A percentile compares a stretch with the other conserved stretches of the same genome.
phyloP scores from a whole-genome alignment of 2,888 invertebrate genomes.

The Podotricha telesiphe region DNA sequence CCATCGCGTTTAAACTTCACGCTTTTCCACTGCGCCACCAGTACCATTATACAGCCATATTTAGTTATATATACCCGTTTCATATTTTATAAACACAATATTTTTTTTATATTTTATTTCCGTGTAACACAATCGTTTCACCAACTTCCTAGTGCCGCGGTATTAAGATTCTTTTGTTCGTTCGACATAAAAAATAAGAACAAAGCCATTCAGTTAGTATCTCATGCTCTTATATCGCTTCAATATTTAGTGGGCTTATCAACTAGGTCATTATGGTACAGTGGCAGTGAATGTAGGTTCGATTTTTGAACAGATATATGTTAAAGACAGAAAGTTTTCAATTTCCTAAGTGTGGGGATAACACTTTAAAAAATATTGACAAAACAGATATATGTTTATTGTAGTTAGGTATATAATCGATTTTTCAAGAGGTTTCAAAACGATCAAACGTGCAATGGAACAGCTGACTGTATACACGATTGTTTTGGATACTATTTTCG shows the following conservation, averaged over 20 bases:
- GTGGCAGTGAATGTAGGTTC: background rate
- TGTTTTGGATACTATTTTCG: no score
- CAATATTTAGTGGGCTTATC: background rate
- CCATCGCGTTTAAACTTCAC: no score
- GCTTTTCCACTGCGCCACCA: no score
- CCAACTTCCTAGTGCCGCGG: slow-evolving; percentile 17
- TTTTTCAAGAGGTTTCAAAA: no score
- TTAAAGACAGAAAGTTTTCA: no score
- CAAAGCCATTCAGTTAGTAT: slow-evolving; percentile 2
- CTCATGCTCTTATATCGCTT: background rate
- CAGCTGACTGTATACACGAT: no score
- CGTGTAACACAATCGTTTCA: slow-evolving; percentile 11
- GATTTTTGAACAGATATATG: no score
- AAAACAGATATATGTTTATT: no score
- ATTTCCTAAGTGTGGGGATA: no score
- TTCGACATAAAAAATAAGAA: slow-evolving; percentile 11
- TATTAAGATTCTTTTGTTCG: slow-evolving; percentile 18
- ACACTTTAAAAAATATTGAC: no score
- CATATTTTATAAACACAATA: slow-evolving; percentile 6
- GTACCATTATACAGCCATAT: background rate
- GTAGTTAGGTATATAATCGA: no score
- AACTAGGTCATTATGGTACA: background rate
- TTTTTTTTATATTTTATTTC: slow-evolving; percentile 15
- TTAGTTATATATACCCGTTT: background rate
- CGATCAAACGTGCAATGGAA: no score